Base-by-base conservation (phyloP, 2,797 vertebrate genomes). In the Gymnodraco acuticeps region DNA sequence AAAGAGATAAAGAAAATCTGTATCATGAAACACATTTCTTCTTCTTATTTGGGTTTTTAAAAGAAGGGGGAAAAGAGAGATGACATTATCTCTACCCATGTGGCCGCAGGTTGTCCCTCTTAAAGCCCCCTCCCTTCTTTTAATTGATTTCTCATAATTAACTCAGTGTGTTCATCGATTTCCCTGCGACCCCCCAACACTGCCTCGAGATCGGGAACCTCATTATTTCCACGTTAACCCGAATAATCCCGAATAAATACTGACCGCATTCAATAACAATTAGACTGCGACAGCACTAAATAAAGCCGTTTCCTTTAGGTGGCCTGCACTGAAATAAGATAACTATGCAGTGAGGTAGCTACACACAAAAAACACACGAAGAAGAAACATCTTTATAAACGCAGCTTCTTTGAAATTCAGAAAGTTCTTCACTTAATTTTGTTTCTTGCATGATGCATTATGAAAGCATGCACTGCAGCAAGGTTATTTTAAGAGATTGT, bases 71-170 rank as follows among this genome's bases (percentile, higher is more conserved):
- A 58, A n/a, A 17, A 6, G 61, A 60, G 58, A 68, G 43, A n/a
- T 45, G 66, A n/a, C 58, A 4, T 58, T 64, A 8, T 33, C 8
- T 10, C 2, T 14, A 5, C 45, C 16, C 33, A 50, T 11, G 1
- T n/a, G 19, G 11, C 7, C 65, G 11, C 46, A 43, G 42, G 42
- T 23, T 47, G 55, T 15, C 42, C 19, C 65, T 54, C 52, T 47
- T 60, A 77, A 69, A 76, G 45, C 72, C 3, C 70, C 53, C 75
- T 80, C 80, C 83, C 68, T 50, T 83, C 79, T 89, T 87, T 93
- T 94, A 94, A 95, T 94, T 93, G 94, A 95, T 95, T 95, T 93
- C 84, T 92, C 92, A 88, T 93, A 94, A 95, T 95, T 93, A 95
- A 94, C 93, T 94, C 88, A 83, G 85, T 92, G 92, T 91, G 90